phyloP scores from a whole-genome alignment of 2,888 invertebrate species.

The Cheilosia impressa region DNA sequence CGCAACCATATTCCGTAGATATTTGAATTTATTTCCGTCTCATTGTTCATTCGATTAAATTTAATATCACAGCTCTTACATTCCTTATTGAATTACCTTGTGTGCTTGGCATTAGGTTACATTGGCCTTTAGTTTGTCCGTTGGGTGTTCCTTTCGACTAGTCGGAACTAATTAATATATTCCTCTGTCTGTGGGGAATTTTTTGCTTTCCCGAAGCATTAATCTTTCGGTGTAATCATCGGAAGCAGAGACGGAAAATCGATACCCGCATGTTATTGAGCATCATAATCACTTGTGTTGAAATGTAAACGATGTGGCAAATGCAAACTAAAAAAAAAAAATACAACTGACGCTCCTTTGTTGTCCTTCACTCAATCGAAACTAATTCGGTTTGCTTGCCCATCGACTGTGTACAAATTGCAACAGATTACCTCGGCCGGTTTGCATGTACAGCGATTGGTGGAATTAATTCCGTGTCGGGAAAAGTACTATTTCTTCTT shows the following conservation, averaged over 20 bases:
- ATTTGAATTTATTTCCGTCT: not conserved
- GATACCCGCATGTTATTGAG: constrained; percentile 2
- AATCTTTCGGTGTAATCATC: not conserved
- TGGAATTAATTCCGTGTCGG: not conserved
- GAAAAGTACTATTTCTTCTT: not conserved
- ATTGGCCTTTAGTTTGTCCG: not conserved
- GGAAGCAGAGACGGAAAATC: not conserved
- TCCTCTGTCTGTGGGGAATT: not conserved
- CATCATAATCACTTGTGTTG: not conserved
- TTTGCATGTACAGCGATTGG: too few species aligned
- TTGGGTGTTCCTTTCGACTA: not conserved
- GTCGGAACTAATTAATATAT: not conserved
- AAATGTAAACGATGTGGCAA: not conserved
- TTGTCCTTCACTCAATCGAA: not conserved
- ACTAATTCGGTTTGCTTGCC: constrained; percentile 8
- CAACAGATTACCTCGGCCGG: not conserved
- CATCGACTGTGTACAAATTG: not conserved
- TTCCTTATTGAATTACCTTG: not conserved
- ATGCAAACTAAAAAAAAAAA: not conserved
- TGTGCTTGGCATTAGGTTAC: not conserved
- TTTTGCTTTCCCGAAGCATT: not conserved
- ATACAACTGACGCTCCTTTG: not conserved
- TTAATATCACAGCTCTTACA: constrained; percentile 10
- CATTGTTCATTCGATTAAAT: constrained; percentile 6
- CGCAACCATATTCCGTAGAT: not conserved